Base-by-base conservation (phyloP, 1,140 invertebrate genomes). In the Triops cancriformis region DNA sequence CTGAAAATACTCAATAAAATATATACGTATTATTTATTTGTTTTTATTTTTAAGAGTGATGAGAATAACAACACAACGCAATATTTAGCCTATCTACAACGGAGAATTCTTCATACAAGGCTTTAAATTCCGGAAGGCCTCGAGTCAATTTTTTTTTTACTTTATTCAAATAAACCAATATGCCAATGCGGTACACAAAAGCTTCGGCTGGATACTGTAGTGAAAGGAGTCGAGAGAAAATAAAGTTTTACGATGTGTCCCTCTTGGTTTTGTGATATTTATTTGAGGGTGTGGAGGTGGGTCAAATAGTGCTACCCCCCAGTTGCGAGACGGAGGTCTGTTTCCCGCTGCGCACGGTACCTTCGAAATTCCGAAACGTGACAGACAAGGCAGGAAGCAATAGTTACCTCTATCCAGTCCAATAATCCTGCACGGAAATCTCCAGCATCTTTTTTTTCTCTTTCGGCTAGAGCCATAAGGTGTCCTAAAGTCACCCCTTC, bases 301-400 rank as follows among this genome's bases (percentile, higher is more conserved):
- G 51, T 64, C 5, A 64, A 64, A 23, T 6, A 64, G n/a, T 23
- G 18, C 23, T 64, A 64, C 51, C 51, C 51, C 7, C 51, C 51
- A 64, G 23, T 64, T 64, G 51, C 14, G 51, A 64, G 51, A 64
- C 18, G 51, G 51, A 64, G 51, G 51, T 64, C 51, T n/a, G 51
- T n/a, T 64, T 64, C 51, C 51, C 51, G 51, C 51, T 64, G 51
- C 51, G 51, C 23, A 64, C 51, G 51, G 51, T 14, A 64, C 51
- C 51, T 18, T 23, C 51, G 10, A 64, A 64, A 64, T 64, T 64
- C 51, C 51, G 51, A 23, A 64, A 64, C 51, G 51, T 64, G 51
- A 64, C 51, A 64, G 51, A 23, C 51, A 23, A n/a, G 51, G 23
- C 51, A 64, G 51, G 51, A 64, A 64, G 51, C 51, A 64, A 64